Conservation (phyloP, 2,888 invertebrate genomes). For the Reticulitermes lucifugus region DNA sequence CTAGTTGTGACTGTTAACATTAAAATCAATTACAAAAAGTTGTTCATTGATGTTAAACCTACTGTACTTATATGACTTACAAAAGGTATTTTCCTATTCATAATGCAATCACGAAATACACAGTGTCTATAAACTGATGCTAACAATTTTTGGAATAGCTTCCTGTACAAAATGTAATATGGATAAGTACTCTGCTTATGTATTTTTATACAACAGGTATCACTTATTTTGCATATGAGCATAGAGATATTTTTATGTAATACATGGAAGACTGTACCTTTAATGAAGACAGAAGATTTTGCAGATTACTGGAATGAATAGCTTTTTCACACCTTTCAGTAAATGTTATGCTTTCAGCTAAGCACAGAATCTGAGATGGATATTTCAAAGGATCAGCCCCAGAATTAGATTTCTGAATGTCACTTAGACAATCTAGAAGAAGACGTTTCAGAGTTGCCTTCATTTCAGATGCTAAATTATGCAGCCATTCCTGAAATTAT, state of each 20-base stretch:
- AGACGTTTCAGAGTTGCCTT: slow-evolving; percentile 78
- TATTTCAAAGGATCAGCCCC: slow-evolving; percentile 72
- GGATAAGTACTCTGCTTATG: too few relatives aligned
- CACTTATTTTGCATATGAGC: too few relatives aligned
- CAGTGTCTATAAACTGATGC: too few relatives aligned
- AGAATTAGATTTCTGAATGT: slow-evolving; percentile 63
- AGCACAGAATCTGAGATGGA: slow-evolving; percentile 85
- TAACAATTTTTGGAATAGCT: too few relatives aligned
- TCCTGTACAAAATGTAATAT: too few relatives aligned
- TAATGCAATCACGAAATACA: too few relatives aligned
- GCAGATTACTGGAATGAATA: slow-evolving; percentile 74
- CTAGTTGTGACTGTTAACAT: slow-evolving; percentile 63
- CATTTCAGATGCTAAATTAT: slow-evolving; percentile 85
- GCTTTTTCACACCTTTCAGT: slow-evolving; percentile 87
- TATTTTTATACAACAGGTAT: too few relatives aligned
- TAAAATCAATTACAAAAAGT: not conserved
- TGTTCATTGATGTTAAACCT: too few relatives aligned
- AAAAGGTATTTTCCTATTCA: too few relatives aligned
- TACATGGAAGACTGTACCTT: slow-evolving; percentile 60
- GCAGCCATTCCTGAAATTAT: slow-evolving; percentile 76
- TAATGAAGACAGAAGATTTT: slow-evolving; percentile 65
- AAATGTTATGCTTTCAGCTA: slow-evolving; percentile 87
- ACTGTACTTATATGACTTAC: too few relatives aligned
- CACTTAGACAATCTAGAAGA: slow-evolving; percentile 70
- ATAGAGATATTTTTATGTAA: too few relatives aligned